These are phyloP conservation scores for Thereva nobilitata DNA, from an alignment of 2,888 invertebrate species.

Conservation along the genomic window DNA sequence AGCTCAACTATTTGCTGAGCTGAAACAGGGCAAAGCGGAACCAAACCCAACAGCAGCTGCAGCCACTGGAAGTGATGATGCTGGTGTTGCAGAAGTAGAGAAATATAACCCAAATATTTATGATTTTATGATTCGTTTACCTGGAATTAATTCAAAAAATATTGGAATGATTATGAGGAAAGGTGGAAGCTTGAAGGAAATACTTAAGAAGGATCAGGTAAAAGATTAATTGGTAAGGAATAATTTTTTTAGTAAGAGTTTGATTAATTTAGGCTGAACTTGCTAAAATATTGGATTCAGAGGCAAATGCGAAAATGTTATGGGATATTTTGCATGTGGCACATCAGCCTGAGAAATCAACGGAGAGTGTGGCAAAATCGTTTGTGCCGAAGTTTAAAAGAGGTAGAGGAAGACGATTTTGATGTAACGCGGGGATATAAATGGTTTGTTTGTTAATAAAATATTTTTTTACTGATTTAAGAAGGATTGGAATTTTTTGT, in stretches of 20 bases:
- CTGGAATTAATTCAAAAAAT: constrained; percentile 88
- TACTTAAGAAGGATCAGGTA: constrained; percentile 65
- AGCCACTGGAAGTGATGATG: constrained; percentile 71
- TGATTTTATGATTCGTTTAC: constrained; percentile 83
- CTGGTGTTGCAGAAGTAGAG: constrained; percentile 60
- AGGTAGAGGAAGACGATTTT: constrained; percentile 17
- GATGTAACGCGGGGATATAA: background rate
- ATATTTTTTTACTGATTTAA: background rate
- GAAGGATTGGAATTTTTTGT: too few species aligned
- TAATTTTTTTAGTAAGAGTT: constrained; percentile 14
- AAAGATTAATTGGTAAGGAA: constrained; percentile 7
- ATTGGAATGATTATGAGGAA: constrained; percentile 75
- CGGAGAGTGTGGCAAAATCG: background rate
- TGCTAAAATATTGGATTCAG: constrained; percentile 71
- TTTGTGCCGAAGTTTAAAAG: constrained; percentile 8
- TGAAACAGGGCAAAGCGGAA: constrained; percentile 85
- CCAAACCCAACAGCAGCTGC: constrained; percentile 76
- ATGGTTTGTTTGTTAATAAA: background rate
- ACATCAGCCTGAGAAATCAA: constrained; percentile 62
- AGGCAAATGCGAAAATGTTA: constrained; percentile 69
- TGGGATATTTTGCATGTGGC: constrained; percentile 73
- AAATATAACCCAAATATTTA: constrained; percentile 74
- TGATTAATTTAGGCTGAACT: constrained; percentile 67
- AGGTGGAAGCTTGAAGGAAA: constrained; percentile 69
- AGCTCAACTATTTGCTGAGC: constrained; percentile 92